Evolutionary conservation across 2,888 invertebrate species (phyloP).

Genomic region (Pimpla rufipes): DNA sequence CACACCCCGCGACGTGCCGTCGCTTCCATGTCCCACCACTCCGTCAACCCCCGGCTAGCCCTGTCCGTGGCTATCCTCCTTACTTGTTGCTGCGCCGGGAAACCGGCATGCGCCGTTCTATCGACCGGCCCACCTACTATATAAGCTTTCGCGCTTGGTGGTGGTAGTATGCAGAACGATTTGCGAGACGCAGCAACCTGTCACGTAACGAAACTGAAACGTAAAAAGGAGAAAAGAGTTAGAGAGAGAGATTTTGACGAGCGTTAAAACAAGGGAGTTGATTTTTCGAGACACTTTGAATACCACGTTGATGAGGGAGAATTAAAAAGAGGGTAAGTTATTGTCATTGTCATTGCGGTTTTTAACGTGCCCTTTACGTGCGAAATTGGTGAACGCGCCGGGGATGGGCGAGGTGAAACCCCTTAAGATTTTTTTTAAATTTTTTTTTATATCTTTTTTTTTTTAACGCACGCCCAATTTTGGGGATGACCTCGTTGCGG

Average conservation of each 20-base stretch:
- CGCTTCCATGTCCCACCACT: conserved; percentile 1
- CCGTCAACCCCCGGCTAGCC: neutral
- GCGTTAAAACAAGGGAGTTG: neutral
- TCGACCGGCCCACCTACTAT: conserved; percentile 80
- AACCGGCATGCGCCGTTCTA: conserved; percentile 82
- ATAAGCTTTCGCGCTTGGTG: conserved; percentile 76
- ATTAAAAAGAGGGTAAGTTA: conserved; percentile 68
- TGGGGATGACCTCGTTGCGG: too few species aligned
- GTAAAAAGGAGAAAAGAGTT: neutral
- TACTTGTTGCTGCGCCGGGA: conserved; percentile 83
- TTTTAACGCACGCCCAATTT: neutral
- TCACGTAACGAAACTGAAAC: neutral
- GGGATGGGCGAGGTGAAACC: conserved; percentile 43
- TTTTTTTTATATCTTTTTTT: neutral
- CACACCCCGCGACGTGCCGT: conserved; percentile 42
- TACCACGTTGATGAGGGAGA: conserved; percentile 65
- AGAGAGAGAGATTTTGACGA: neutral
- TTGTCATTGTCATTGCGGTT: neutral
- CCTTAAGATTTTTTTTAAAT: neutral
- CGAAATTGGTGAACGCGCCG: conserved; percentile 9
- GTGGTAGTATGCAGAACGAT: conserved; percentile 74
- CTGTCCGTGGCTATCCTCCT: too few species aligned
- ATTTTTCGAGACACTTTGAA: neutral
- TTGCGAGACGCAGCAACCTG: conserved; percentile 55
- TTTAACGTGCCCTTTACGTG: neutral